Conservation (phyloP, 2,113 vertebrate genomes). For the Dasyornis broadbenti region DNA sequence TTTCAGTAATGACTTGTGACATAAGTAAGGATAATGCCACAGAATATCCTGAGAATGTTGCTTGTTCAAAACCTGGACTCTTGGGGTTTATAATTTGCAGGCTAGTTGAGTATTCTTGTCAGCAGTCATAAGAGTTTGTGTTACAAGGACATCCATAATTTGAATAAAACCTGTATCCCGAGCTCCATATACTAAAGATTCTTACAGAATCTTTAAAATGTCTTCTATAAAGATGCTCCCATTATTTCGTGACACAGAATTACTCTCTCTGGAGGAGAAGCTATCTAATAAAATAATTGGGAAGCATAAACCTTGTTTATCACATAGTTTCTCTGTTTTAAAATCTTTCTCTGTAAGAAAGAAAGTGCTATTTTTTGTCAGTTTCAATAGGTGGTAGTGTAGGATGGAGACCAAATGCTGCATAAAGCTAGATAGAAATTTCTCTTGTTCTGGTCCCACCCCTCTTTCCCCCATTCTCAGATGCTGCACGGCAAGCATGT, state of each 20-base stretch:
- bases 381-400: background rate
- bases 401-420: background rate
- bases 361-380: background rate
- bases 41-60: background rate
- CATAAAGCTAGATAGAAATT: background rate
- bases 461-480: slow-evolving; percentile 50
- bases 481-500: slow-evolving; percentile 98
- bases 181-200: background rate
- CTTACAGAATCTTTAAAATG: background rate
- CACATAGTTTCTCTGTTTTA: background rate
- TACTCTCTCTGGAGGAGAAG: background rate
- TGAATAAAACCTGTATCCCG: background rate
- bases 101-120: background rate
- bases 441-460: background rate
- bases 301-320: background rate
- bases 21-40: background rate
- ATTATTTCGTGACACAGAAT: background rate
- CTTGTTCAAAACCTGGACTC: background rate
- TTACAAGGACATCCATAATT: background rate
- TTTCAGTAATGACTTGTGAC: background rate
- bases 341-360: background rate
- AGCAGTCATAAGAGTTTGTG: background rate
- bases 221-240: background rate
- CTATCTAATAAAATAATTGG: background rate
- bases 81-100: background rate